Conservation (phyloP, 2,113 vertebrate species). For the Colius striatus region DNA sequence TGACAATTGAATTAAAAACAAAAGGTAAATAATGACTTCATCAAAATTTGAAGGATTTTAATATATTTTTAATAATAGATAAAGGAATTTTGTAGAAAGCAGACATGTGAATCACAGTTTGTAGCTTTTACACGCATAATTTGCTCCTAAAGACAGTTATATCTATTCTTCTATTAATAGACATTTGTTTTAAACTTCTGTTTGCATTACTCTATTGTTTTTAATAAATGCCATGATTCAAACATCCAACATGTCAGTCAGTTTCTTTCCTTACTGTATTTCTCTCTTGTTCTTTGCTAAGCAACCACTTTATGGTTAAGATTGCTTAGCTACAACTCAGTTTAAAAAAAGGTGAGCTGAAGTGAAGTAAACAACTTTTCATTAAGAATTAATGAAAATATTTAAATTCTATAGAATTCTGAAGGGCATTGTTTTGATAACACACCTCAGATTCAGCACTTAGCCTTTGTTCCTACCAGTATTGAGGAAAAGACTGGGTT, state of each 20-base stretch:
- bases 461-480: neutral
- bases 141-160: constrained; percentile 2
- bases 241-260: constrained; percentile 24
- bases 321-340: constrained; percentile 27
- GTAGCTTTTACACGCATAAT: constrained; percentile 9
- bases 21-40: constrained; percentile 50
- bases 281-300: constrained; percentile 55
- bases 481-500: neutral
- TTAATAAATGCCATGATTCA: constrained; percentile 50
- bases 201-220: neutral
- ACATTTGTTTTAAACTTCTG: constrained; percentile 22
- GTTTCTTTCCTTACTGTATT: constrained; percentile 50
- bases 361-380: neutral
- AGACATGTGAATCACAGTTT: constrained; percentile 7
- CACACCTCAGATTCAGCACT: neutral
- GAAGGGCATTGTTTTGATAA: neutral
- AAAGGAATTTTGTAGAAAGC: neutral
- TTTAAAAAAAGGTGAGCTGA: constrained; percentile 8
- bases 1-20: constrained; percentile 68
- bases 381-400: constrained; percentile 13
- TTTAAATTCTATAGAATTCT: constrained; percentile 17
- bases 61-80: constrained; percentile 62
- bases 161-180: constrained; percentile 31
- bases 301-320: constrained; percentile 52
- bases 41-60: constrained; percentile 50